Evolutionary conservation across 1,140 invertebrate genomes (phyloP), one percentile per base, ranked within the genome.

Genomic region (Mizuhopecten yessoensis): DNA sequence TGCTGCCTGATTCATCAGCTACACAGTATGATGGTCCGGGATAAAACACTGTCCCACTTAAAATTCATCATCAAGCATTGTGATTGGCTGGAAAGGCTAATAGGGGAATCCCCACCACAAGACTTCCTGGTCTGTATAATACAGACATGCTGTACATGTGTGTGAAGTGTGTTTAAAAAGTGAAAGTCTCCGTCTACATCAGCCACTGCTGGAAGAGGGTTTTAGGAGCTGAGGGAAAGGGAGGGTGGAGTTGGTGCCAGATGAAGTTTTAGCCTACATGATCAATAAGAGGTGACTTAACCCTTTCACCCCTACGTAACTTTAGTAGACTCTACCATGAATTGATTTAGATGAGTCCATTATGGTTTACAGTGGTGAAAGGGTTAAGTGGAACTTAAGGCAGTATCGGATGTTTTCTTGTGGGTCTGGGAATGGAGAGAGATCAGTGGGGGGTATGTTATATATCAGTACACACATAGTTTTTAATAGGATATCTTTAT

Each of bases 81-180:
- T 75, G 57, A 75, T 75, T 75, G 57, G 57, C 57, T 75, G n/a
- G 5, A 29, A 17, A 1, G 9, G 1, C 5, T n/a, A 9, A n/a
- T 29, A 29, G 57, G 57, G 57, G 57, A 75, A 29, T 75, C 57
- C 57, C 57, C 57, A 75, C 1, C 57, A 29, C 0, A 5, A 29
- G 57, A 75, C 57, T 75, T 75, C 57, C 57, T 75, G 57, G 57
- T 75, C 57, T 75, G 57, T 23, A 75, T 75, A 75, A 75, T 75
- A 75, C 57, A 75, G 57, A 75, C n/a, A n/a, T n/a, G n/a, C n/a
- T n/a, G n/a, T 29, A 75, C 57, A 75, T 75, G 57, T 75, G n/a
- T 75, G 57, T 7, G 1, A 9, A 5, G 23, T 75, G 57, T 2
- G 23, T 75, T 17, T 75, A 75, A 75, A 39, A 57, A 57, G 45